Base-by-base conservation (phyloP, 2,888 invertebrate species). In the Eristalinus sepulchralis region DNA sequence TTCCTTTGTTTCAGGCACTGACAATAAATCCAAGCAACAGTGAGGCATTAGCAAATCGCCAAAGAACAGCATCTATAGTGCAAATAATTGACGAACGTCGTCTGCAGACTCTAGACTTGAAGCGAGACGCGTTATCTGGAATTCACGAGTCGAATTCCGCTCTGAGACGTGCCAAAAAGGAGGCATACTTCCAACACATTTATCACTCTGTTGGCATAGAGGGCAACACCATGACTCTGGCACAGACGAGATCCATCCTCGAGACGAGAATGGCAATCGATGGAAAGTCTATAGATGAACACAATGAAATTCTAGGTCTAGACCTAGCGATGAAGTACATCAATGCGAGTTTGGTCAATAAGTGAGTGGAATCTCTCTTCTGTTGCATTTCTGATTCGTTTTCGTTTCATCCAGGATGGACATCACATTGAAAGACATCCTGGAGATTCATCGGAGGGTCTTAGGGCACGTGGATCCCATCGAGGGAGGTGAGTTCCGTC, bases 181-280 rank as follows among this genome's bases (percentile, higher is more conserved):
- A 99, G 92, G 98, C 98, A 1, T 99, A 98, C 92, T 98, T 98
- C 91, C 95, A 97, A 90, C 98, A 99, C 91, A 98, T 99, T 86
- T 98, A 98, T 92, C 99, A 99, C 91, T 98, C 98, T 0, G 98
- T 98, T 22, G 99, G 97, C 27, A 98, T 99, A 88, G 99, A 99
- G 93, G 99, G 99, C 0, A 99, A 99, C 91, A 99, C 99, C 0
- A 97, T 99, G 96, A 97, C 97, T 2, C 93, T 99, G 57, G 95
- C 96, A 24, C 98, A 99, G 92, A 97, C 99, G 0, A 94, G 98
- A 88, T 96, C 96, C 79, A 95, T 99, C 84, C 94, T 99, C 24
- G 99, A 99, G 93, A 99, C 98, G 0, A 95, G 96, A 59, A 95
- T 97, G 90, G 97, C 96, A 0, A 96, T 98, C 0, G 95, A 95